Conservation (phyloP, 2,113 vertebrate genomes). For the Odobenus rosmarus region DNA sequence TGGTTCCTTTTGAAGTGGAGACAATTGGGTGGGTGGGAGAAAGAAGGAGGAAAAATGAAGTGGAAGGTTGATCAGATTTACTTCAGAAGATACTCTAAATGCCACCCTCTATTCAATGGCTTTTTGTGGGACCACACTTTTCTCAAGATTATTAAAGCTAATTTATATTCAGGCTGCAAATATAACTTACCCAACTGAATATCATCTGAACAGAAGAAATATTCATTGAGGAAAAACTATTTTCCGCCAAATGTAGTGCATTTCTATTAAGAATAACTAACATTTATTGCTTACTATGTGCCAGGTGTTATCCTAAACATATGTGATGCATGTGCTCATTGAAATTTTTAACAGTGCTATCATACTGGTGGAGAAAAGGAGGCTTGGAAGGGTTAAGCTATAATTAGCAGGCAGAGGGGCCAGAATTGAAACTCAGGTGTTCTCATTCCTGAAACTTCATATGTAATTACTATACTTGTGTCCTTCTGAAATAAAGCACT, state of each 20-base stretch:
- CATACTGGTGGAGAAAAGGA: not conserved
- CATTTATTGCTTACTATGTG: not conserved
- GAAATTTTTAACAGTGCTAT: not conserved
- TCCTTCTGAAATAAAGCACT: not conserved
- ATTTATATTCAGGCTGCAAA: not conserved
- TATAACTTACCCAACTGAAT: not conserved
- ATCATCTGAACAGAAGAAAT: not conserved
- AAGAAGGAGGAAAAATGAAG: not conserved
- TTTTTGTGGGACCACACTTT: not conserved
- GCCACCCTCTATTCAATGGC: not conserved
- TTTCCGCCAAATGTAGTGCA: not conserved
- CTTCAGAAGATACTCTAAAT: not conserved
- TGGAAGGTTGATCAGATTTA: not conserved
- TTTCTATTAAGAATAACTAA: not conserved
- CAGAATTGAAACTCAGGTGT: not conserved
- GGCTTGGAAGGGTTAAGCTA: not conserved
- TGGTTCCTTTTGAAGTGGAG: not conserved
- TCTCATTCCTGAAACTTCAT: not conserved
- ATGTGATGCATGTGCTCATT: not conserved
- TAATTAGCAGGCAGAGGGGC: not conserved
- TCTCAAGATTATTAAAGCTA: not conserved
- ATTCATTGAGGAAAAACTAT: not conserved
- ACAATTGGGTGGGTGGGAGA: not conserved
- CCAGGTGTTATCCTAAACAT: not conserved
- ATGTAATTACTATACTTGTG: not conserved